Conservation (phyloP, 2,888 invertebrate species). For the Didymodactylos carnosus region DNA sequence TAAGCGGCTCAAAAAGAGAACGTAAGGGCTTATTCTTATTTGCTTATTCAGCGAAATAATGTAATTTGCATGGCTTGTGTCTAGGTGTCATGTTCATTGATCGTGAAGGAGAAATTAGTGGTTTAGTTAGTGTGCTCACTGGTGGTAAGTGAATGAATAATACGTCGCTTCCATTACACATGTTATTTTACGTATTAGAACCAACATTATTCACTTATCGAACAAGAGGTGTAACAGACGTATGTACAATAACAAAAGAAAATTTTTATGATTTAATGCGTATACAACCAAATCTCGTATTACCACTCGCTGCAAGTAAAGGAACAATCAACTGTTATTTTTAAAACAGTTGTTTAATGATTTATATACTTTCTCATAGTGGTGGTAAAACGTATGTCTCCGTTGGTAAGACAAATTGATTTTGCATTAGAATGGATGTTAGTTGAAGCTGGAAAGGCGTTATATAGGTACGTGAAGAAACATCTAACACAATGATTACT, state of each 20-base stretch:
- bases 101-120: background rate
- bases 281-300: background rate
- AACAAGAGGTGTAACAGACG: background rate
- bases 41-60: background rate
- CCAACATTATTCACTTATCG: background rate
- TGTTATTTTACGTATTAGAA: background rate
- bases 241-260: constrained; percentile 46
- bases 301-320: background rate
- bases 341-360: too few species aligned
- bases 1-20: background rate
- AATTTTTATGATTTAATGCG: constrained; percentile 27
- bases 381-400: constrained; percentile 59
- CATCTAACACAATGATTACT: too few species aligned
- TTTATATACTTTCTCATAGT: constrained; percentile 40
- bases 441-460: constrained; percentile 79
- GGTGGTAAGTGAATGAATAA: background rate
- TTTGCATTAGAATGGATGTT: constrained; percentile 63
- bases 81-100: background rate
- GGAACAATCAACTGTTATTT: too few species aligned
- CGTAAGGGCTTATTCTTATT: background rate
- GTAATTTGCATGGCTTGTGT: background rate
- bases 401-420: constrained; percentile 76
- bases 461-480: constrained; percentile 43
- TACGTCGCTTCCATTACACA: background rate
- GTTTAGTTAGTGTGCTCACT: background rate